Evolutionary conservation across 2,888 invertebrate genomes (phyloP), one percentile per base, ranked within the genome.

Genomic region (Dynastes hyllus): DNA sequence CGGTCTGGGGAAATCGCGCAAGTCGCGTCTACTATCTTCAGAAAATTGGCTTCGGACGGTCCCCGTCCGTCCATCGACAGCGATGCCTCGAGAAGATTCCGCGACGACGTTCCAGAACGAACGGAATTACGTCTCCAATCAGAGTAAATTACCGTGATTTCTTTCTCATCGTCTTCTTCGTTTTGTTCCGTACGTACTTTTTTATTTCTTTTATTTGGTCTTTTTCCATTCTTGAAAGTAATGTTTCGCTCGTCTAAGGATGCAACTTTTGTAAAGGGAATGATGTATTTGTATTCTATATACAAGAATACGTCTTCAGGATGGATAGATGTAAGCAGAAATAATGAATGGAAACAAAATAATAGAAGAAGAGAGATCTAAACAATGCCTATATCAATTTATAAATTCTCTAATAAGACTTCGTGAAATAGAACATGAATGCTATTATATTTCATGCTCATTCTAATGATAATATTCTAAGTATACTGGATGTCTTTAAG

Each of bases 1-100:
- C 76, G 45, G 76, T 63, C 67, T 76, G 76, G 76, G 67, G 76
- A 79, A 79, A 79, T 79, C 76, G 76, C 79, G 69, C 77, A 55
- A 61, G 61, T 77, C 67, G 50, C 69, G 61, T 50, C 69, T 77
- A 58, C 77, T 45, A 77, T 55, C 67, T 77, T 77, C 67, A 77
- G 67, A 69, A 77, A 61, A 77, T 77, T 77, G 67, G 55, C 55
- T 69, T 76, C 77, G 67, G 32, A 75, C 27, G 61, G 61, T 61
- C 61, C 73, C 61, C 61, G 61, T 75, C 45, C 61, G 61, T 61
- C 73, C 61, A 61, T 75, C 73, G 73, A 75, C 73, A 75, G 73
- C 61, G 73, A 75, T 75, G 61, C 58, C 73, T 61, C 45, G 73
- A 50, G 63, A 73, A 75, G 73, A 75, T 75, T 75, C 58, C 73